phyloP scores from a whole-genome alignment of 2,113 vertebrate species.

The Pontoporia blainvillei region DNA sequence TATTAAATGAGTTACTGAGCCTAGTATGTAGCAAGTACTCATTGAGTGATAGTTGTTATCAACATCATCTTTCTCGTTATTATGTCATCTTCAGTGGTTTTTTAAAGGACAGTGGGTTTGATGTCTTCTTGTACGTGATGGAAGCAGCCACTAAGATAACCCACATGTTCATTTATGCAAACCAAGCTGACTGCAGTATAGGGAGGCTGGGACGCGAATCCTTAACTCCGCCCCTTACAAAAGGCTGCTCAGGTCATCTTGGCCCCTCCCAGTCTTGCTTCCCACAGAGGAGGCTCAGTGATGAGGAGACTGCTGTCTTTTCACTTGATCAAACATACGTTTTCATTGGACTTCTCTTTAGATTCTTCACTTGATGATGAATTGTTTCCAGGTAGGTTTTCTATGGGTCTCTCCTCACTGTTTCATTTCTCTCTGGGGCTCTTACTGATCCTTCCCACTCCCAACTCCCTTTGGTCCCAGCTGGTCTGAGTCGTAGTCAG shows the following conservation, averaged over 20 bases:
- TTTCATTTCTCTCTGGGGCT: not conserved
- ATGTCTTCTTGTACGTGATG: not conserved
- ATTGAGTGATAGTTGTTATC: not conserved
- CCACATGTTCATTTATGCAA: slow-evolving; percentile 1
- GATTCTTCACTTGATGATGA: slow-evolving; percentile 34
- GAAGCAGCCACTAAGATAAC: not conserved
- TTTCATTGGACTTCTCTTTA: not conserved
- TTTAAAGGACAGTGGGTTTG: not conserved
- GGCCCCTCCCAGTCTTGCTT: slow-evolving; percentile 39
- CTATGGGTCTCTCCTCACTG: not conserved
- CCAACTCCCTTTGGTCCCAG: not conserved
- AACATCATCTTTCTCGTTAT: not conserved
- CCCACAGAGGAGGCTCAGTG: not conserved
- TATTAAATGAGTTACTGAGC: not conserved
- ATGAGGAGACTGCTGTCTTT: slow-evolving; percentile 3
- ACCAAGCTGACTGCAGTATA: not conserved
- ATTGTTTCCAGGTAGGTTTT: slow-evolving; percentile 72
- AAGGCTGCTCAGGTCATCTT: not conserved
- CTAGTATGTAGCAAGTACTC: not conserved
- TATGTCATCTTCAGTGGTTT: not conserved
- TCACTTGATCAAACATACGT: not conserved
- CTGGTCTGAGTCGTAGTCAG: not conserved
- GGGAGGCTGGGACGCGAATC: not conserved
- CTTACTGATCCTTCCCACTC: not conserved
- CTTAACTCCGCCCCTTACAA: slow-evolving; percentile 48